A percentile compares a stretch with the other conserved stretches of the same genome.
Evolutionary conservation across 1,140 invertebrate species (phyloP).

Genomic region (Drosophila burlai): DNA sequence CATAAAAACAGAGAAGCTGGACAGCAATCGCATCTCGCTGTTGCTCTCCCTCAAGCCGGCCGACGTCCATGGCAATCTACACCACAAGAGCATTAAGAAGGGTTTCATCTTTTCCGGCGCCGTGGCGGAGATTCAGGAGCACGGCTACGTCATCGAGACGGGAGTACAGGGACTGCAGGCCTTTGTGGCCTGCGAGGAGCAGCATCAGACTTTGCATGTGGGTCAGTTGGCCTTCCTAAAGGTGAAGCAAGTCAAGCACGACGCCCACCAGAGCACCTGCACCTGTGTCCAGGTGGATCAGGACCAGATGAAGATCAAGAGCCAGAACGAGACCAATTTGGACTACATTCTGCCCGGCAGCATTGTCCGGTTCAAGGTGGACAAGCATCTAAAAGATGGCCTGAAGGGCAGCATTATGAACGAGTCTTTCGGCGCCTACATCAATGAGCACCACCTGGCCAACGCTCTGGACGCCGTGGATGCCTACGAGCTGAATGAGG

Average conservation of each 20-base stretch:
- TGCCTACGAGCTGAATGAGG: slow-evolving; percentile 82
- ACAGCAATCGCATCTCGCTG: slow-evolving; percentile 39
- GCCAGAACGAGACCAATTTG: slow-evolving; percentile 85
- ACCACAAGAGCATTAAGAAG: slow-evolving; percentile 70
- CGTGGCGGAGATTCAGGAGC: slow-evolving; percentile 90
- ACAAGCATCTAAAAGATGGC: slow-evolving; percentile 87
- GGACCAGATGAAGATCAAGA: slow-evolving; percentile 85
- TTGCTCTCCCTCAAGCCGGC: slow-evolving; percentile 67
- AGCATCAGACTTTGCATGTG: slow-evolving; percentile 78
- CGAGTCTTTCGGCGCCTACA: slow-evolving; percentile 73
- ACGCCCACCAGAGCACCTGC: slow-evolving; percentile 86
- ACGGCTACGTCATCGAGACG: slow-evolving; percentile 92
- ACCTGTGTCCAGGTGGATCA: slow-evolving; percentile 86
- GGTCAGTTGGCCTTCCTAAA: slow-evolving; percentile 88
- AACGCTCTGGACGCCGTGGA: slow-evolving; percentile 61
- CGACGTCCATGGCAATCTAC: slow-evolving; percentile 69
- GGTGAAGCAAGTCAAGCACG: slow-evolving; percentile 86
- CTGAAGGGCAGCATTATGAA: slow-evolving; percentile 87
- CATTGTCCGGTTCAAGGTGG: slow-evolving; percentile 87
- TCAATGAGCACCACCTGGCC: slow-evolving; percentile 85
- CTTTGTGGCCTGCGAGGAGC: slow-evolving; percentile 88
- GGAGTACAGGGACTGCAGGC: slow-evolving; percentile 90
- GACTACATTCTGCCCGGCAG: slow-evolving; percentile 88
- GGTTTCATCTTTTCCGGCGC: slow-evolving; percentile 88
- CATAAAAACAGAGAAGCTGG: slow-evolving; percentile 54